Base-by-base conservation (phyloP, 2,888 invertebrate species). In the Protodeltote pygarga region DNA sequence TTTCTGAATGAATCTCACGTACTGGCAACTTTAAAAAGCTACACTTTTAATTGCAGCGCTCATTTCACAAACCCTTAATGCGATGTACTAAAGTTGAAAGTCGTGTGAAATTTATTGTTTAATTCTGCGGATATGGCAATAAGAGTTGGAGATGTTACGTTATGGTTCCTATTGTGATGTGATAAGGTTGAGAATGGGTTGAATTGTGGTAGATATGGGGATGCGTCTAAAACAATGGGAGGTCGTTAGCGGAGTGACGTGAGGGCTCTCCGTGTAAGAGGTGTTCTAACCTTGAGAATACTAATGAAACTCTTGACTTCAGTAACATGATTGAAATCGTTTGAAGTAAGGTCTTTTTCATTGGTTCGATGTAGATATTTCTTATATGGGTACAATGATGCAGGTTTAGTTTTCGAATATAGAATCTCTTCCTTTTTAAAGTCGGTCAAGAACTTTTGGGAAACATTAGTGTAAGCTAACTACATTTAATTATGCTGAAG, bases 171-270 rank as follows among this genome's bases (percentile, higher is more conserved):
- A 38, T 34, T 11, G 11, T 19, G 23, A 54, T 38, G 55, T 29
- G 19, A 39, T 50, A 64, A 39, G 52, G 64, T 50, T 46, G 27
- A 20, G 21, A 44, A 38, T 53, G n/a, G 34, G 16, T 10, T 40
- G 32, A 34, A 21, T 23, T 32, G 31, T 25, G 29, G 13, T 28
- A 51, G 46, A 31, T 27, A 44, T 48, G 33, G 45, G 42, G 49
- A 62, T 57, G 63, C 62, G 67, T 64, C 57, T 49, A 47, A 52
- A 66, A 64, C 63, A 64, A 66, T 64, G 49, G 64, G 42, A 58
- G 67, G 57, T 64, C 67, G 64, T 64, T 64, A 64, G 53, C 34
- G 41, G 42, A 31, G 49, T 53, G 67, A 53, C 53, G 53, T 15
- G 44, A 64, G 63, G 58, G 53, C 53, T 48, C 67, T 66, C 42